Evolutionary conservation across 2,888 invertebrate species (phyloP).

Genomic region (Oscheius sp.): DNA sequence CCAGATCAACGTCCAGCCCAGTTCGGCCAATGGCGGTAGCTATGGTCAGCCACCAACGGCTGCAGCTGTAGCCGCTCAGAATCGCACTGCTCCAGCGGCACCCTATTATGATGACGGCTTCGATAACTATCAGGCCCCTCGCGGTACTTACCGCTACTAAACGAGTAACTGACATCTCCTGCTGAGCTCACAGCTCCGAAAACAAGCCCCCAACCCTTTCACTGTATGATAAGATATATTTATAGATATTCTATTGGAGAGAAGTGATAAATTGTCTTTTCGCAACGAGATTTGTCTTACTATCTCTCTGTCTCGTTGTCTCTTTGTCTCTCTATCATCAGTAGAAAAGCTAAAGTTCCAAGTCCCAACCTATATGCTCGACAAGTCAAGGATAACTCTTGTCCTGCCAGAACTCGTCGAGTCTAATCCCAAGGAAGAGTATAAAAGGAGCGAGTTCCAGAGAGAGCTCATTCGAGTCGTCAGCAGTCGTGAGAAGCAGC

Average conservation of each 20-base stretch:
- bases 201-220: background rate
- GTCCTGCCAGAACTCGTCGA: too few relatives aligned
- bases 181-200: conserved; percentile 19
- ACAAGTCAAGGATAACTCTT: background rate
- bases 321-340: background rate
- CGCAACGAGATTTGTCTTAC: too few relatives aligned
- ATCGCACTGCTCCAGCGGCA: conserved; percentile 6
- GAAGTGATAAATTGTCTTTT: conserved; percentile 13
- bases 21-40: conserved; percentile 11
- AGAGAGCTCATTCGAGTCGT: too few relatives aligned
- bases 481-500: too few relatives aligned
- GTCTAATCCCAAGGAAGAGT: too few relatives aligned
- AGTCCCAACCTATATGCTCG: too few relatives aligned
- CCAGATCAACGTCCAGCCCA: conserved; percentile 43
- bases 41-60: background rate
- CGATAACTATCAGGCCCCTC: conserved; percentile 15
- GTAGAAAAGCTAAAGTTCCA: too few relatives aligned
- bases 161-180: conserved; percentile 29
- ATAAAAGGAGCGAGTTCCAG: too few relatives aligned
- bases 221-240: conserved; percentile 3
- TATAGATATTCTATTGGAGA: conserved; percentile 27
- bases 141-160: conserved; percentile 29
- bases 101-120: conserved; percentile 7
- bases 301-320: background rate
- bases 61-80: background rate